A percentile compares a stretch with the other conserved stretches of the same genome.
Evolutionary conservation across 2,113 vertebrate genomes (phyloP).

Genomic region (Labeo catla): DNA sequence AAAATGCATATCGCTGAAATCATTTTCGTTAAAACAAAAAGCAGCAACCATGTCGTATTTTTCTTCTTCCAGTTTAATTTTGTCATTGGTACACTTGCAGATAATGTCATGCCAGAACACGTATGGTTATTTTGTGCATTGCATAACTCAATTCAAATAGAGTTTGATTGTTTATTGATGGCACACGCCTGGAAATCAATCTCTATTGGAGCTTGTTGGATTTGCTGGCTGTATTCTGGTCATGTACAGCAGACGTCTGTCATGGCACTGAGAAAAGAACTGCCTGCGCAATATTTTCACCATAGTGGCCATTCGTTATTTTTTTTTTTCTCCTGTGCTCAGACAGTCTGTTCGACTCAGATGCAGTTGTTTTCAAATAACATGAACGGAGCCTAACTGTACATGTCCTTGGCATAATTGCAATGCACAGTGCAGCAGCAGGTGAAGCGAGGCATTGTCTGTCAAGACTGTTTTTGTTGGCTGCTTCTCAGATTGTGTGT

Average conservation of each 20-base stretch:
- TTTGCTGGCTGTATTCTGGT: slow-evolving; percentile 77
- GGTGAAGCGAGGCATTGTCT: slow-evolving; percentile 99
- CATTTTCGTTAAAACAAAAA: slow-evolving; percentile 43
- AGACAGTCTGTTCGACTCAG: slow-evolving; percentile 85
- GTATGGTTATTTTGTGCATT: slow-evolving; percentile 72
- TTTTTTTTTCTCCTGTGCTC: slow-evolving; percentile 69
- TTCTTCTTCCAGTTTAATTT: slow-evolving; percentile 45
- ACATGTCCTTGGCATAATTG: slow-evolving; percentile 98
- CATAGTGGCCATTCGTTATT: slow-evolving; percentile 83
- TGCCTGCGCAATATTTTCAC: slow-evolving; percentile 64
- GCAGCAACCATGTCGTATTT: slow-evolving; percentile 31
- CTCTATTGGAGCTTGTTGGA: slow-evolving; percentile 74
- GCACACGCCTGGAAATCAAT: slow-evolving; percentile 83
- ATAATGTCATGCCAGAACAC: slow-evolving; percentile 51
- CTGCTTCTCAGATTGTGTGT: slow-evolving; percentile 98
- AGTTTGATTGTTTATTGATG: slow-evolving; percentile 83
- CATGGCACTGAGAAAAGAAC: slow-evolving; percentile 26
- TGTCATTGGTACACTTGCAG: slow-evolving; percentile 48
- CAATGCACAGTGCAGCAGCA: slow-evolving; percentile 93
- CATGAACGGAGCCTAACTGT: slow-evolving; percentile 95
- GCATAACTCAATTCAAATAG: slow-evolving; percentile 79
- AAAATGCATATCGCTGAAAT: slow-evolving; percentile 66
- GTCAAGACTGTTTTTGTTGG: slow-evolving; percentile 99
- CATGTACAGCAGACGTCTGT: background rate
- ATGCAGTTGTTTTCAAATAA: slow-evolving; percentile 92